A percentile compares a stretch with the other conserved stretches of the same genome.
phyloP scores from a whole-genome alignment of 2,797 vertebrate species.

The Poecilia velifera region DNA sequence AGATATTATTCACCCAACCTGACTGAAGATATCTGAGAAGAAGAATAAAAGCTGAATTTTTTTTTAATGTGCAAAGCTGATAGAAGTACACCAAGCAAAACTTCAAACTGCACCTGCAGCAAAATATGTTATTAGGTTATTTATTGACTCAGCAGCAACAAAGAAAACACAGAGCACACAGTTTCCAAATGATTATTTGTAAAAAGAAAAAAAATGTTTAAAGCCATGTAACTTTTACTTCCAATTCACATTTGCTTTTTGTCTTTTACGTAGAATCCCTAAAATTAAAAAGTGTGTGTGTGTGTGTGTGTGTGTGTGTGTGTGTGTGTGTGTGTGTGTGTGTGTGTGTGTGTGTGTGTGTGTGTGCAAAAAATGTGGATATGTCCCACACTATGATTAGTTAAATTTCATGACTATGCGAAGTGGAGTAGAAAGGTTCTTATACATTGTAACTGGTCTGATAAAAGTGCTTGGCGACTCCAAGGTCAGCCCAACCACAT shows the following conservation, averaged over 20 bases:
- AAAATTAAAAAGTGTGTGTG: not conserved
- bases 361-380: not conserved
- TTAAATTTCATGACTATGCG: not conserved
- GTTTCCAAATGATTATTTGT: not conserved
- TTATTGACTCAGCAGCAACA: not conserved
- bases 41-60: not conserved
- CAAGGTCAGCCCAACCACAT: constrained; percentile 19
- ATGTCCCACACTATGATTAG: not conserved
- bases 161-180: not conserved
- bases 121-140: not conserved
- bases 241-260: not conserved
- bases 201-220: not conserved
- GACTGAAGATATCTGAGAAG: not conserved
- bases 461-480: not conserved
- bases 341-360: not conserved
- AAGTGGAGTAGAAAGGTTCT: not conserved
- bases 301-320: not conserved
- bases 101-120: not conserved
- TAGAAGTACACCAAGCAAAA: not conserved
- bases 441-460: not conserved
- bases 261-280: not conserved
- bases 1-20: not conserved
- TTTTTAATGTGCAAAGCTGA: not conserved
- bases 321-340: not conserved
- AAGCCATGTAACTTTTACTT: not conserved